Percentiles rank a stretch among this genome's conserved stretches.
These are phyloP conservation scores for Ametastegia equiseti DNA, from an alignment of 2,888 invertebrate genomes.

Conservation along the genomic window DNA sequence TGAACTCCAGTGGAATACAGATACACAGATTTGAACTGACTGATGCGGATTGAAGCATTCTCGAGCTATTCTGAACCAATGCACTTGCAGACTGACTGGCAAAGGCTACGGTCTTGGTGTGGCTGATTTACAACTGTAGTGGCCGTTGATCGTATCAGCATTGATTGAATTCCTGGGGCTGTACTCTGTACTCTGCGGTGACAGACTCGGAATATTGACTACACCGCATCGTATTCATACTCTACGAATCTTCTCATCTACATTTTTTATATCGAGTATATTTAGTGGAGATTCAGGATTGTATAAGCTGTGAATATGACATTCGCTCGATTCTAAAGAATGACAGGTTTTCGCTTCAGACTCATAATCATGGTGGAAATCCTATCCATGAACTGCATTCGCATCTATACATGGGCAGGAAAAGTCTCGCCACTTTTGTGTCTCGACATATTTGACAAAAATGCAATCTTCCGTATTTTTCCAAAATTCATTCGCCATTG, in stretches of 20 bases:
- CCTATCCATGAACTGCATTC: no score
- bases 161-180: constrained; percentile 29
- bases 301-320: not conserved
- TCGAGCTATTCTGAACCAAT: constrained; percentile 3
- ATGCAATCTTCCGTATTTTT: no score
- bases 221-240: not conserved
- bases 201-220: constrained; percentile 15
- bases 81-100: constrained; percentile 1
- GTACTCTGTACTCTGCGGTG: not conserved
- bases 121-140: constrained; percentile 38
- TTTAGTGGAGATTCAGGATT: not conserved
- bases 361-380: not conserved
- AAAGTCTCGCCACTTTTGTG: no score
- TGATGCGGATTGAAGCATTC: not conserved
- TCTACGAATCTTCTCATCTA: not conserved
- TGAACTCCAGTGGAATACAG: not conserved
- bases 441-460: no score
- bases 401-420: no score
- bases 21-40: not conserved
- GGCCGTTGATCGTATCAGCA: constrained; percentile 41
- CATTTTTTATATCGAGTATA: not conserved
- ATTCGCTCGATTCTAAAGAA: not conserved
- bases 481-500: no score
- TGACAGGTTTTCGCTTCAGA: not conserved
- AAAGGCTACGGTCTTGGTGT: not conserved